These are phyloP conservation scores for Brachyhypopomus occidentalis DNA, from an alignment of 2,113 vertebrate genomes.

Conservation along the genomic window DNA sequence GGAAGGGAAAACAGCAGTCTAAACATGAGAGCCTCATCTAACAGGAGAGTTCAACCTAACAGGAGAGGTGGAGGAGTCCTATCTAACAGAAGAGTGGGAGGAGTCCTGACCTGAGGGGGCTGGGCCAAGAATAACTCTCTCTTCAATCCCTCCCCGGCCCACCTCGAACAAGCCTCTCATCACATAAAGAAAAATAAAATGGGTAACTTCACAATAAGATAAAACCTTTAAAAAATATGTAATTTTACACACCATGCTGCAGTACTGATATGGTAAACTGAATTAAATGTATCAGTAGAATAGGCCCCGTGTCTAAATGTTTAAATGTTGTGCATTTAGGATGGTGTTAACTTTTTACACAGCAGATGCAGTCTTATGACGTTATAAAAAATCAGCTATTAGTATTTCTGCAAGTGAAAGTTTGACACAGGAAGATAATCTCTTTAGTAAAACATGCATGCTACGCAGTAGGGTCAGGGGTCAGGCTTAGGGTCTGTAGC, in stretches of 20 bases:
- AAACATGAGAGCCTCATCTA: no score
- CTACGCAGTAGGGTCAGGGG: no score
- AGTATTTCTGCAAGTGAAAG: not conserved
- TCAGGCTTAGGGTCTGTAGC: not conserved
- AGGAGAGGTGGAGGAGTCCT: no score
- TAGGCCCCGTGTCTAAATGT: no score
- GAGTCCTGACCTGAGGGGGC: constrained; percentile 9
- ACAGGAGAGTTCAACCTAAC: no score
- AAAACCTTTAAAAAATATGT: not conserved
- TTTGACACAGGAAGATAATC: not conserved
- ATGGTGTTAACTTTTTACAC: not conserved
- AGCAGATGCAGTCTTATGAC: not conserved
- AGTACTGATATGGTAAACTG: not conserved
- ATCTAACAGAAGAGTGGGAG: constrained; percentile 1
- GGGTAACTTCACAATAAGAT: not conserved
- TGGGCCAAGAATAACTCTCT: not conserved
- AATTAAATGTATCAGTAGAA: no score
- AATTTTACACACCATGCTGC: not conserved
- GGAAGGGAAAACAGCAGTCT: constrained; percentile 14
- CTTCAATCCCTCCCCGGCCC: not conserved
- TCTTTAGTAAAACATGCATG: not conserved
- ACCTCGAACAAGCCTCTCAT: constrained; percentile 11
- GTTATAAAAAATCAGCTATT: not conserved
- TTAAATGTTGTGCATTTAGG: not conserved
- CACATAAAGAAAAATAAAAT: not conserved